Evolutionary conservation across 2,888 invertebrate species (phyloP), one percentile per base, ranked within the genome.

Genomic region (Andrena camellia): DNA sequence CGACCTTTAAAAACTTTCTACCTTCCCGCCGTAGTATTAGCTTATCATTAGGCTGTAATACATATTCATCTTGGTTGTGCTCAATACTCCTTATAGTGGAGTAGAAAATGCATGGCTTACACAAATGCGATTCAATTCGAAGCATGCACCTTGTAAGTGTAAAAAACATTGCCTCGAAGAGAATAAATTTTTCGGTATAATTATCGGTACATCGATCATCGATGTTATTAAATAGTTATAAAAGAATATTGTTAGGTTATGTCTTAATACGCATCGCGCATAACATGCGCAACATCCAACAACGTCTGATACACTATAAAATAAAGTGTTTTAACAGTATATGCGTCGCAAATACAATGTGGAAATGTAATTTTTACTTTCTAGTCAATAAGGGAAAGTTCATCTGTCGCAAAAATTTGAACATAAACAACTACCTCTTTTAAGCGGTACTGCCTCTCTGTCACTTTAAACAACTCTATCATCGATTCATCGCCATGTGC

Each of bases 1-100:
- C 98, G 31, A 92, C 87, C 69, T 85, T 90, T 17, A 92, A 78
- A 59, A 81, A 86, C 67, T 85, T 90, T 48, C 64, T 66, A 13
- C 26, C 54, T 26, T 83, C 50, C 7, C 5, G 26, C 4, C 4
- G 29, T 60, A 67, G 60, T 5, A 10, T 33, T 17, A 35, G 6
- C n/a, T 29, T 48, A 2, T 63, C 7, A 1, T 75, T 31, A 23
- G 29, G 2, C 26, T 59, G 20, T 17, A 8, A 4, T 52, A 6
- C 5, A n/a, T 57, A 4, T 17, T 79, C 50, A 54, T 60, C 23
- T 3, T 54, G 0, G 5, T 81, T 13, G 0, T 10, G 31, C 20
- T 6, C 6, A 0, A 4, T 17, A 31, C n/a, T 57, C 6, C 2
- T 6, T 7, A 29, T n/a, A 42, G 17, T 33, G n/a, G 83, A 68